phyloP scores from a whole-genome alignment of 2,888 invertebrate genomes.

The Patella ulyssiponensis region DNA sequence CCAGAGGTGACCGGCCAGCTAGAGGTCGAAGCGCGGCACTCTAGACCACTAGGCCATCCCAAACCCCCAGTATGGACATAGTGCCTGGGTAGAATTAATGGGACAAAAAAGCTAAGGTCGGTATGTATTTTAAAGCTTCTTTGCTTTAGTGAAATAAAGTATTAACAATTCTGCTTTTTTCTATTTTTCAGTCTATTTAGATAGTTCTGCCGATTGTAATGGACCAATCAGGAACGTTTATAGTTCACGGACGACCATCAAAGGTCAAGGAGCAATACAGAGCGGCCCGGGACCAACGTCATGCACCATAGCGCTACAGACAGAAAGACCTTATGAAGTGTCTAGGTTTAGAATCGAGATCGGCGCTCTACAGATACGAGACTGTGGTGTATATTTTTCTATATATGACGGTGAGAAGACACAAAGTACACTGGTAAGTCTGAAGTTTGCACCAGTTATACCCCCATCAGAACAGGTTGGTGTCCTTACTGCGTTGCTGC shows the following conservation, averaged over 20 bases:
- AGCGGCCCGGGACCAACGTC: neutral
- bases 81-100: no score
- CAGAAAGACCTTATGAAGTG: slow-evolving; percentile 23
- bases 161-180: neutral
- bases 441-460: neutral
- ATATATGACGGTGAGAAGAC: slow-evolving; percentile 24
- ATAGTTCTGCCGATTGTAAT: slow-evolving; percentile 26
- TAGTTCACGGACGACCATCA: slow-evolving; percentile 5
- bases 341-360: slow-evolving; percentile 16
- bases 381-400: slow-evolving; percentile 19
- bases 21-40: no score
- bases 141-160: neutral
- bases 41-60: no score
- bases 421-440: slow-evolving; percentile 18
- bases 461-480: no score
- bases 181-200: slow-evolving; percentile 26
- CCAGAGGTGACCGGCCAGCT: no score
- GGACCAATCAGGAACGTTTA: slow-evolving; percentile 15
- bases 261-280: slow-evolving; percentile 14
- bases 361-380: slow-evolving; percentile 1
- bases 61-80: no score
- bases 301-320: slow-evolving; percentile 18
- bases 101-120: no score
- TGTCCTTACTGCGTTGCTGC: no score
- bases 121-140: no score